Base-by-base conservation (phyloP, 2,888 invertebrate species). In the Drosophila diplacantha region DNA sequence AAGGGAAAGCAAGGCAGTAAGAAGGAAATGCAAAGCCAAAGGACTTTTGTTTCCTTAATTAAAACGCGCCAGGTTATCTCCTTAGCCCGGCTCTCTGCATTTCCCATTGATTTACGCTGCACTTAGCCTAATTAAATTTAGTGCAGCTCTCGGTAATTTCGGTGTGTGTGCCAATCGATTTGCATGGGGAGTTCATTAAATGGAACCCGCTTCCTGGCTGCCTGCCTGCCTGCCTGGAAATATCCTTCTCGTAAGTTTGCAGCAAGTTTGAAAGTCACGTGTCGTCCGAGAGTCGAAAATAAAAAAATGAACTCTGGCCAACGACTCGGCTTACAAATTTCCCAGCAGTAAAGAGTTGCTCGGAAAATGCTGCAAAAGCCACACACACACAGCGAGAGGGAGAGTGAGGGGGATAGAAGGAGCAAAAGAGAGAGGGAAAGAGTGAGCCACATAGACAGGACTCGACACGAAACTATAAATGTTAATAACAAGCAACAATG, bases 401-500 rank as follows among this genome's bases (percentile, higher is more conserved):
- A 6, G 7, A 24, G 7, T 7, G 14, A 29, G 29, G 12, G 22
- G 12, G 29, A 29, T 0, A 32, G 22, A 31, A 16, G 9, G 4
- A 43, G 29, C 2, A 11, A 34, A n/a, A 18, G 32, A 39, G 14
- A 49, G 31, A 12, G 6, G 31, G 26, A 35, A 20, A 14, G 3
- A 51, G 14, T n/a, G 18, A 26, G 55, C 5, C 22, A 22, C 22
- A 57, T 34, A 38, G 37, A 41, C 22, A 22, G 22, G 34, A 55
- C 56, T 59, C 72, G 69, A 76, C 78, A 82, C 73, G 78, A 77
- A 73, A 77, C 82, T 82, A 79, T 82, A 77, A 82, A 79, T 80
- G 78, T 82, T 82, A 82, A 80, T 80, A 78, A 68, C 69, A 50
- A 69, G 69, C 55, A 69, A 69, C 69, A 68, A 61, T 67, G 68